phyloP scores from a whole-genome alignment of 2,888 invertebrate genomes.

The Zhengitettix transpicula region DNA sequence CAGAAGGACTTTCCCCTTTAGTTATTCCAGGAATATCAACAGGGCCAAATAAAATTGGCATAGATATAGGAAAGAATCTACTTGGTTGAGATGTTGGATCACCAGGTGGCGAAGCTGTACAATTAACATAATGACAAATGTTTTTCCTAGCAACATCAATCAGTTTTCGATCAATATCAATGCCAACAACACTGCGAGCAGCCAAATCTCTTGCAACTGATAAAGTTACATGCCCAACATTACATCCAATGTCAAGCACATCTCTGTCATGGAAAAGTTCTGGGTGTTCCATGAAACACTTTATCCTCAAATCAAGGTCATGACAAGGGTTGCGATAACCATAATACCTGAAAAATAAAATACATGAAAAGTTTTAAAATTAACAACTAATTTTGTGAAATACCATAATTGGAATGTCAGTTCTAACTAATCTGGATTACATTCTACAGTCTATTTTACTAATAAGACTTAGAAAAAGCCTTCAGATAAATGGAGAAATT shows the following conservation, averaged over 20 bases:
- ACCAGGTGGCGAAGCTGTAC: constrained; percentile 25
- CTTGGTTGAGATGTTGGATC: constrained; percentile 15
- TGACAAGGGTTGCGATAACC: constrained; percentile 79
- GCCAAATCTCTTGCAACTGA: constrained; percentile 72
- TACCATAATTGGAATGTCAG: background rate
- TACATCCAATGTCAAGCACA: constrained; percentile 93
- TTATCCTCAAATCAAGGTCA: constrained; percentile 67
- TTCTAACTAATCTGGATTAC: background rate
- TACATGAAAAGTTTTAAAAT: background rate
- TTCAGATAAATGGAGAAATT: too few relatives aligned
- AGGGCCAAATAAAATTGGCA: constrained; percentile 74
- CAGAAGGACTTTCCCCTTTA: constrained; percentile 10
- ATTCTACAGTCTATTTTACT: too few relatives aligned
- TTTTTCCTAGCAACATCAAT: constrained; percentile 61
- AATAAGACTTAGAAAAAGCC: too few relatives aligned
- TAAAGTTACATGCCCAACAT: constrained; percentile 88
- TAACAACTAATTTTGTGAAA: background rate
- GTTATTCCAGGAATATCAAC: constrained; percentile 40
- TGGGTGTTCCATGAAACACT: constrained; percentile 57
- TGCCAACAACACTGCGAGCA: constrained; percentile 74
- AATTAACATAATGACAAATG: constrained; percentile 47
- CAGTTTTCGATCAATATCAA: constrained; percentile 85
- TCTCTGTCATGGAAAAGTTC: constrained; percentile 80
- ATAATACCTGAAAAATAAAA: constrained; percentile 53
- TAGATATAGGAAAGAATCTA: constrained; percentile 66